Base-by-base conservation (phyloP, 2,888 invertebrate genomes). In the Limnephilus lunatus region DNA sequence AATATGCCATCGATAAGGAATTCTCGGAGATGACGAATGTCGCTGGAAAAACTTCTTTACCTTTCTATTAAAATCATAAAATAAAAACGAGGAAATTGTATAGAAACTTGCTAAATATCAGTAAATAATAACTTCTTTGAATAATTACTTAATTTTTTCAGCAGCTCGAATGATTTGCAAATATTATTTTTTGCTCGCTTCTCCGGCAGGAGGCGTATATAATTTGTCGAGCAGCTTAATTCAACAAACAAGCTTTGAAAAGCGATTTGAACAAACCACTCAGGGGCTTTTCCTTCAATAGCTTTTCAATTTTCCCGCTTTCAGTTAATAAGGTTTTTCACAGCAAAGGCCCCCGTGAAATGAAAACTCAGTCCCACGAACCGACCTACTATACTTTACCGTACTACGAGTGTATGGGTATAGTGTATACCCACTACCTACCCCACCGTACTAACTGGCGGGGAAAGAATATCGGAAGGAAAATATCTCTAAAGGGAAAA, bases 301-400 rank as follows among this genome's bases (percentile, higher is more conserved):
- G 87, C 48, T 87, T 87, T 87, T 87, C 87, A 87, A 68, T 87
- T 87, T 87, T 68, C 87, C 53, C 31, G 87, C 87, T 87, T 87
- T 53, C 87, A 87, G 87, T 87, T 87, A 87, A 87, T 87, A 87
- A 87, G 87, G 87, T 87, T 87, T 68, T 87, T 87, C 87, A 53
- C 87, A 53, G 87, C 87, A 87, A 53, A 48, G 53, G 15, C 87
- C 53, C 53, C 53, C 30, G 53, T 87, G 87, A 87, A 87, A 87
- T 87, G 48, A 87, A 87, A 87, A 87, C 87, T 87, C 87, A 87
- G 53, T 31, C 30, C 32, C 68, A 31, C 87, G 53, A 68, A 86
- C 44, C 31, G 32, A 68, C 68, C 25, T 68, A 68, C 68, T 68
- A 68, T 68, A 25, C 68, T n/a, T 9, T 25, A 68, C 68, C 25